A percentile compares a stretch with the other conserved stretches of the same genome.
Conservation (phyloP, 2,888 invertebrate species). For the Eumacrocentrus americanus region DNA sequence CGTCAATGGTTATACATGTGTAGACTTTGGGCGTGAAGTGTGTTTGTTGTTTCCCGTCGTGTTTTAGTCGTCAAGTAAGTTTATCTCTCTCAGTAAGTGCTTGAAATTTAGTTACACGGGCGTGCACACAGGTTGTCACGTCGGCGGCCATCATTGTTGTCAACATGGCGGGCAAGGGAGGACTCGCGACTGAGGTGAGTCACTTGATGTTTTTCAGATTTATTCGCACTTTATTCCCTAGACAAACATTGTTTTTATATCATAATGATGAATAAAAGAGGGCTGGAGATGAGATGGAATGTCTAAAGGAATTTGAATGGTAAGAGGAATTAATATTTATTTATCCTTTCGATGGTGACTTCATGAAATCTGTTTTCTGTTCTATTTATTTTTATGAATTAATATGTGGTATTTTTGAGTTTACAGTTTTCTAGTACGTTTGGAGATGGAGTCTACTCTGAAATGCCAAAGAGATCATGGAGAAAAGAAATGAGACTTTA, state of each 20-base stretch:
- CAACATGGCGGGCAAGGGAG: slow-evolving; percentile 58
- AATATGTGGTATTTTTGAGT: too few relatives aligned
- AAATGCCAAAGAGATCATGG: too few relatives aligned
- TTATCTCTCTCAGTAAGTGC: slow-evolving; percentile 14
- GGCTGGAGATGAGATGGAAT: slow-evolving; percentile 10
- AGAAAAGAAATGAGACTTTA: too few relatives aligned
- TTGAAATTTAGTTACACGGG: slow-evolving; percentile 7
- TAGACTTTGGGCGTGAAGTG: neutral
- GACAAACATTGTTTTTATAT: too few relatives aligned
- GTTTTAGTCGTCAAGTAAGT: neutral
- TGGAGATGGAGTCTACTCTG: too few relatives aligned
- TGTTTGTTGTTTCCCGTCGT: neutral
- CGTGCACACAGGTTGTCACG: slow-evolving; percentile 30
- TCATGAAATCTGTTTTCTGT: too few relatives aligned
- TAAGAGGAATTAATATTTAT: too few relatives aligned
- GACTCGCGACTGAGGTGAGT: slow-evolving; percentile 52
- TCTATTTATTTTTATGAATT: neutral
- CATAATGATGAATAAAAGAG: neutral
- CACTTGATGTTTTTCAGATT: neutral
- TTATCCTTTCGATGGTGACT: too few relatives aligned
- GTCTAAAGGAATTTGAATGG: neutral
- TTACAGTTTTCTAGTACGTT: too few relatives aligned
- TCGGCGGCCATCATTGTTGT: slow-evolving; percentile 52
- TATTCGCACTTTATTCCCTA: neutral
- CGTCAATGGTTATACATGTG: too few relatives aligned